Evolutionary conservation across 1,140 invertebrate species (phyloP).

Genomic region (Phymorhynchus buccinoides): DNA sequence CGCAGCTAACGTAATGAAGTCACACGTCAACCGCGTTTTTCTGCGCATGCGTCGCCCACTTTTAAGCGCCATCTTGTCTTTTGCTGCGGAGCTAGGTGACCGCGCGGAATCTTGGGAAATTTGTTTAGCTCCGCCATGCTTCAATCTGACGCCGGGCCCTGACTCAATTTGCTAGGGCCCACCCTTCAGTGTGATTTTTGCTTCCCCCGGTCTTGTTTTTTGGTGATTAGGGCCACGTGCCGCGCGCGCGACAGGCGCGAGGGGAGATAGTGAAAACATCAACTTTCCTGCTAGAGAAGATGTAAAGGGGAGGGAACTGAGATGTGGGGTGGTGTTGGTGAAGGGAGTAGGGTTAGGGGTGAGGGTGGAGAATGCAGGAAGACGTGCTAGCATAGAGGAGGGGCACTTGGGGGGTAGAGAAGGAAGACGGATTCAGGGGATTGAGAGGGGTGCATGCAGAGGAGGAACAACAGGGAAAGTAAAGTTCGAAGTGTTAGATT

Average conservation of each 20-base stretch:
- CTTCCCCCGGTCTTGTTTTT: slow-evolving; percentile 7
- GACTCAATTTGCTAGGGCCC: slow-evolving; percentile 11
- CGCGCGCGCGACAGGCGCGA: neutral
- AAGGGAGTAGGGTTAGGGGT: neutral
- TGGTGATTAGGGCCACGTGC: slow-evolving; percentile 13
- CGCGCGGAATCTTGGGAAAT: slow-evolving; percentile 28
- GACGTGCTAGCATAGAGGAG: too few relatives aligned
- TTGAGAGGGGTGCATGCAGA: neutral
- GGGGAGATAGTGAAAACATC: neutral
- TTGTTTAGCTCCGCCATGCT: slow-evolving; percentile 19
- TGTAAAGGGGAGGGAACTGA: too few relatives aligned
- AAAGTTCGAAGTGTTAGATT: neutral
- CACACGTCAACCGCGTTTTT: slow-evolving; percentile 21
- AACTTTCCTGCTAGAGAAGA: neutral
- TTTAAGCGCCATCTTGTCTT: slow-evolving; percentile 22
- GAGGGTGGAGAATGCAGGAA: too few relatives aligned
- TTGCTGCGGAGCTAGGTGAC: slow-evolving; percentile 14
- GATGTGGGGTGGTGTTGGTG: neutral
- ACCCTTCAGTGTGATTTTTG: slow-evolving; percentile 11
- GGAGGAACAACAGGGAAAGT: too few relatives aligned
- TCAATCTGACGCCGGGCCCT: slow-evolving; percentile 13
- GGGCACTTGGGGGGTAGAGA: neutral
- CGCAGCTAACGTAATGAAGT: slow-evolving; percentile 23
- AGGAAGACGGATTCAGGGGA: neutral
- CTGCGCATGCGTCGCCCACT: slow-evolving; percentile 13